phyloP scores from a whole-genome alignment of 2,888 invertebrate species.

The Euzophera pinguis region DNA sequence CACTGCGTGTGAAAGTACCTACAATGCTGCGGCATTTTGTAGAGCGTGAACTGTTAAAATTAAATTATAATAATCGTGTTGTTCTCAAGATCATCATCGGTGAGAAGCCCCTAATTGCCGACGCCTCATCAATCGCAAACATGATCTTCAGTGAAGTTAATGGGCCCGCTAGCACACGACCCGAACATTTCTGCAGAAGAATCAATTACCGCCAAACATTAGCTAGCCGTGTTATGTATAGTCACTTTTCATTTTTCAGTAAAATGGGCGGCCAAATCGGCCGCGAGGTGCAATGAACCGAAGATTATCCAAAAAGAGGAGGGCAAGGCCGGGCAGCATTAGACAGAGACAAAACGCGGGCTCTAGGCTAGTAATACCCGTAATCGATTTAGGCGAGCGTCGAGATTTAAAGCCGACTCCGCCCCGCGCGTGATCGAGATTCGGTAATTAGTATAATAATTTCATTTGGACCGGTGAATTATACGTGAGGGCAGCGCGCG shows the following conservation, averaged over 20 bases:
- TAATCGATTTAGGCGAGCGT: slow-evolving; percentile 71
- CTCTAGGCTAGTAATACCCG: slow-evolving; percentile 64
- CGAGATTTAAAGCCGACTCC: slow-evolving; percentile 62
- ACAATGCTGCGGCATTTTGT: slow-evolving; percentile 41
- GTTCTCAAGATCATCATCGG: slow-evolving; percentile 3
- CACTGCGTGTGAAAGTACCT: slow-evolving; percentile 52
- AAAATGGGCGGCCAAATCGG: slow-evolving; percentile 34
- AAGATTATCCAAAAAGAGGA: slow-evolving; percentile 62
- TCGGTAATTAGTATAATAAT: slow-evolving; percentile 75
- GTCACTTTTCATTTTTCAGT: slow-evolving; percentile 13
- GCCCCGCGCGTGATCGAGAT: slow-evolving; percentile 63
- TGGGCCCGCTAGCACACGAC: slow-evolving; percentile 31
- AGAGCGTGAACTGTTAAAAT: slow-evolving; percentile 45
- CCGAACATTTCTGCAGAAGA: slow-evolving; percentile 3
- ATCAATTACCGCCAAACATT: slow-evolving; percentile 1
- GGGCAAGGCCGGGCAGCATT: slow-evolving; percentile 62
- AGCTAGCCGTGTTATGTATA: slow-evolving; percentile 5
- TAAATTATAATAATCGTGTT: slow-evolving; percentile 20
- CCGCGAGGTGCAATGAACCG: slow-evolving; percentile 67
- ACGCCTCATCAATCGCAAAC: slow-evolving; percentile 1
- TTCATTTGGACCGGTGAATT: slow-evolving; percentile 59
- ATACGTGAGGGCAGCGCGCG: slow-evolving; percentile 49
- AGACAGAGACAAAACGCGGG: slow-evolving; percentile 70
- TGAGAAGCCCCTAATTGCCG: slow-evolving; percentile 22
- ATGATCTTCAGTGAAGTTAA: slow-evolving; percentile 17